These are phyloP conservation scores for Selene dorsalis DNA, from an alignment of 2,797 vertebrate genomes.

Conservation along the genomic window DNA sequence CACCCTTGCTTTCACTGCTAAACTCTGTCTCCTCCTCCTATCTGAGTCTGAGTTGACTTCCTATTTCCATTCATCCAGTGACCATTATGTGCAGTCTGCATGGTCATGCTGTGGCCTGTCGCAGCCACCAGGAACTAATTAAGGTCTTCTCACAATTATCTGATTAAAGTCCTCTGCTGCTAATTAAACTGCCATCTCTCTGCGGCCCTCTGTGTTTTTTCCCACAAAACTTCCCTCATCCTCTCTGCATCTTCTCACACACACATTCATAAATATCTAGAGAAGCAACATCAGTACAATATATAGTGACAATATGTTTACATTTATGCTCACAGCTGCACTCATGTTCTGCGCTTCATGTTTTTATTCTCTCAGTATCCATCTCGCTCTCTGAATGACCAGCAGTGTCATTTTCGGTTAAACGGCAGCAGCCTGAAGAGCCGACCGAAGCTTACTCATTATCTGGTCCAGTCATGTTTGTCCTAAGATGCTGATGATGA, in stretches of 20 bases:
- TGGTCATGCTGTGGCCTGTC: constrained; percentile 53
- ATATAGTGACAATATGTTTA: constrained; percentile 2
- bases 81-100: constrained; percentile 41
- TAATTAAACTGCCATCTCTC: constrained; percentile 74
- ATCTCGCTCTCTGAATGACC: constrained; percentile 27
- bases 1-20: background rate
- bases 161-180: constrained; percentile 62
- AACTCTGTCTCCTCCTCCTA: background rate
- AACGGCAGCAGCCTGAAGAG: constrained; percentile 28
- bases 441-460: constrained; percentile 38
- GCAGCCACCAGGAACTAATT: constrained; percentile 71
- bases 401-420: constrained; percentile 41
- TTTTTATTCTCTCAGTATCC: background rate
- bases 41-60: constrained; percentile 13
- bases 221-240: constrained; percentile 11
- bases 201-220: constrained; percentile 20
- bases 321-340: background rate
- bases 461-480: constrained; percentile 48
- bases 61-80: constrained; percentile 24
- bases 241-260: background rate
- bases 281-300: background rate
- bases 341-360: background rate
- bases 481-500: constrained; percentile 13
- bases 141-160: constrained; percentile 64
- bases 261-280: background rate